Evolutionary conservation across 2,797 vertebrate species (phyloP), one percentile per base, ranked within the genome.

Genomic region (Manis crassicaudata): DNA sequence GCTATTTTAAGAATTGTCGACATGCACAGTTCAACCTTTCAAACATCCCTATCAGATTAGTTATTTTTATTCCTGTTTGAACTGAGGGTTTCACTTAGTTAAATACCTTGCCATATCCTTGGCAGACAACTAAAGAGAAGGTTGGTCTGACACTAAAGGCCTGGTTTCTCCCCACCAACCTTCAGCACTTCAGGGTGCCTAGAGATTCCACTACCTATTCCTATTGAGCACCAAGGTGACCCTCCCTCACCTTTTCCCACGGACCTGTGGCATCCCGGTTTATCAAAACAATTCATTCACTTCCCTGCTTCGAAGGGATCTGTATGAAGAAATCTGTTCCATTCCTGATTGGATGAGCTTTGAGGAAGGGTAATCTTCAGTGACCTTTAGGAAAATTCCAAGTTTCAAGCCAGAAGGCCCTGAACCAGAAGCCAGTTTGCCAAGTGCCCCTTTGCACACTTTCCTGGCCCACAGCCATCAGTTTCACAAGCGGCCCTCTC

Each of bases 341-440:
- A 40, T 84, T 68, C 27, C 58, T 92, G 32, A 65, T 52, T n/a
- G 56, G 88, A 94, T 90, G 46, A 90, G 67, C 43, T n/a, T 86
- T 37, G 37, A 90, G 88, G 93, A 83, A 95, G 88, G 32, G 43
- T 85, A 76, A 76, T 92, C 81, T 72, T 94, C 88, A 46, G 29
- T 96, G 96, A 97, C 95, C 95, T 97, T 97, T 92, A 90, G 72
- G 80, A 68, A 91, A 90, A 65, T 73, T 63, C 27, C 60, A 83
- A 58, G 73, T 40, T 79, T 88, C 89, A 65, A 81, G 93, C 32
- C 91, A 90, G 92, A 86, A 90, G 79, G 27, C 87, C 37, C 75
- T n/a, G 56, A 88, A 91, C 72, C 67, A 60, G 75, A 91, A 76
- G 77, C 25, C 85, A 80, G 9, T 35, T 46, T 83, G 76, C 87